Base-by-base conservation (phyloP, 2,797 vertebrate genomes). In the Lophius americanus region DNA sequence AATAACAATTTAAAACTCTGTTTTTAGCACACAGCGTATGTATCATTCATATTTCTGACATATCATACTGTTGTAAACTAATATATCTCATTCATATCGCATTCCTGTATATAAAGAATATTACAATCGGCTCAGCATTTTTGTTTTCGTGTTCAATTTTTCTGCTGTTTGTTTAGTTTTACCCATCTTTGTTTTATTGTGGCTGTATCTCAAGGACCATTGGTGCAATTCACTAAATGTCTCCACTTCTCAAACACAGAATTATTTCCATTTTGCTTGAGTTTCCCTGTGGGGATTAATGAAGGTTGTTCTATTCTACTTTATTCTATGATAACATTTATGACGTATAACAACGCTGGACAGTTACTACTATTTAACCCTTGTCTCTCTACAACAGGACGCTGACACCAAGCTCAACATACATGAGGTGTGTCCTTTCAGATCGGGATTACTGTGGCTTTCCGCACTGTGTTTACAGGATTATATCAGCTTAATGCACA, bases 391-490 rank as follows among this genome's bases (percentile, higher is more conserved):
- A 46, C 47, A 11, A 33, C 13, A 77, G 56, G 68, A 85, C 74
- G 76, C 58, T 88, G 83, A 88, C 82, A 78, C 77, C 84, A 49
- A 64, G 39, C 70, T 76, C 50, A 67, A 37, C 63, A 60, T 50
- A 43, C 52, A 72, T 85, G 60, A 89, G 86, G 83, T 73, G 87
- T 78, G 84, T 72, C 73, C 70, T 74, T 87, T 83, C 61, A 84
- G n/a, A 39, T 32, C 61, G 33, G 75, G 85, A 84, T 83, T 73
- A 83, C 52, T 54, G 71, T 12, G 79, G 85, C 61, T 79, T 68
- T 65, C 66, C 9, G 13, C 71, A 59, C 67, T 76, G 79, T 82
- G 83, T 90, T 92, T 90, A 90, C 52, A 38, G 82, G 83, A 86
- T 91, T 77, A 83, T 64, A 70, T 74, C 44, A 63, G 77, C 74